These are phyloP conservation scores for Encarsia formosa DNA, from an alignment of 2,888 invertebrate genomes.

Conservation along the genomic window DNA sequence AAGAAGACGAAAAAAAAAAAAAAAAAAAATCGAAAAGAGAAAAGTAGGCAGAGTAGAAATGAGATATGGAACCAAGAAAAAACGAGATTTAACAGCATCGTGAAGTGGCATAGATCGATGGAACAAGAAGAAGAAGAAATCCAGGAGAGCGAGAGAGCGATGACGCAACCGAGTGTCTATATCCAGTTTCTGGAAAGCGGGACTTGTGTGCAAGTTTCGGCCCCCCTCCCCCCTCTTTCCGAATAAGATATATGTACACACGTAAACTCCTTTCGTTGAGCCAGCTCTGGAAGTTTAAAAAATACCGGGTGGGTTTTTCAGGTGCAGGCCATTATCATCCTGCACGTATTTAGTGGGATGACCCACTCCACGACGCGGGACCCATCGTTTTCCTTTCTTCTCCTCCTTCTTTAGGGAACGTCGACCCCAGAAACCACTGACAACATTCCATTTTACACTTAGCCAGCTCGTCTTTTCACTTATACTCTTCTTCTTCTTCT, in stretches of 20 bases:
- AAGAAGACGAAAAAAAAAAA: background rate
- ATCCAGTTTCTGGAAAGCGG: constrained; percentile 22
- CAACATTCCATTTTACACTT: constrained; percentile 31
- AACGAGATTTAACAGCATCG: no score
- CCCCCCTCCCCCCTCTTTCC: no score
- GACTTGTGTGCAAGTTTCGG: constrained; percentile 10
- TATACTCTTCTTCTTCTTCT: no score
- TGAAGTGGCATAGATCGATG: background rate
- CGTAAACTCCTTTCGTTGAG: no score
- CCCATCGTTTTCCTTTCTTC: constrained; percentile 9
- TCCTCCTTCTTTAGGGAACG: constrained; percentile 30
- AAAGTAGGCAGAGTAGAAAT: background rate
- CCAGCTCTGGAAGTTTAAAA: background rate
- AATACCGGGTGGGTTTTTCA: constrained; percentile 21
- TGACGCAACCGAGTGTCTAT: constrained; percentile 8
- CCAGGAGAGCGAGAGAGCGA: background rate
- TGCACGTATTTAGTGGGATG: constrained; percentile 39
- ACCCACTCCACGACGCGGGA: constrained; percentile 28
- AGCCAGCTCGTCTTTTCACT: constrained; percentile 10
- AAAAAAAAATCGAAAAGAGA: background rate
- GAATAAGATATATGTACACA: no score
- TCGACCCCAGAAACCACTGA: constrained; percentile 33
- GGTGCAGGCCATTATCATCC: constrained; percentile 36
- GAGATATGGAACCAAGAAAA: background rate
- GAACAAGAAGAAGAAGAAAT: background rate